phyloP scores from a whole-genome alignment of 2,113 vertebrate species.

The Butastur rufipennis region DNA sequence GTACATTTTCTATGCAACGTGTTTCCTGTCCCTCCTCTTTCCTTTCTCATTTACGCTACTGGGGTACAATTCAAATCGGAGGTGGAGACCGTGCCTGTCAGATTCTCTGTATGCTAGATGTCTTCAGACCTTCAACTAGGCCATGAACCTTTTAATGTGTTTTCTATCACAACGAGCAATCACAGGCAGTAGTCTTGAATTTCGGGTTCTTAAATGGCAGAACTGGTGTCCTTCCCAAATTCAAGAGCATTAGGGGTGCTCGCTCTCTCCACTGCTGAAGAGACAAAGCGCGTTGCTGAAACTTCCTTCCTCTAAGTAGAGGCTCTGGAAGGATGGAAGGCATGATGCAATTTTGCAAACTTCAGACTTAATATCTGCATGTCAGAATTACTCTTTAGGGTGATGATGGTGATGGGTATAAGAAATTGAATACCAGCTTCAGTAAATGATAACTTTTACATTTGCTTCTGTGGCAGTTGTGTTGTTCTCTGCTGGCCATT shows the following conservation, averaged over 20 bases:
- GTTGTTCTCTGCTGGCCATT: accelerated
- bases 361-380: neutral
- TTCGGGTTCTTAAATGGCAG: neutral
- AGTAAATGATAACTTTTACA: neutral
- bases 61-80: neutral
- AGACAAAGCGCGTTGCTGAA: neutral
- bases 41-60: neutral
- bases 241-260: neutral
- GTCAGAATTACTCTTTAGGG: neutral
- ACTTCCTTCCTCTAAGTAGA: neutral
- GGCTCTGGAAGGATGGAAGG: neutral
- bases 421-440: neutral
- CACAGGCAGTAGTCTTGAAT: neutral
- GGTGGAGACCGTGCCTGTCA: neutral
- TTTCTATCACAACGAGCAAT: neutral
- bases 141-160: neutral
- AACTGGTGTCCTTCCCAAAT: neutral
- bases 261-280: neutral
- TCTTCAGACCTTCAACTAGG: neutral
- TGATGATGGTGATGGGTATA: neutral
- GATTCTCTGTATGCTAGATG: neutral
- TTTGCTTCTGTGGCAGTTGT: neutral
- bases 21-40: neutral
- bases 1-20: neutral
- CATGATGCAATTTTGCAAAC: neutral